These are phyloP conservation scores for Coilia nasus DNA, from an alignment of 2,797 vertebrate species.

Conservation along the genomic window DNA sequence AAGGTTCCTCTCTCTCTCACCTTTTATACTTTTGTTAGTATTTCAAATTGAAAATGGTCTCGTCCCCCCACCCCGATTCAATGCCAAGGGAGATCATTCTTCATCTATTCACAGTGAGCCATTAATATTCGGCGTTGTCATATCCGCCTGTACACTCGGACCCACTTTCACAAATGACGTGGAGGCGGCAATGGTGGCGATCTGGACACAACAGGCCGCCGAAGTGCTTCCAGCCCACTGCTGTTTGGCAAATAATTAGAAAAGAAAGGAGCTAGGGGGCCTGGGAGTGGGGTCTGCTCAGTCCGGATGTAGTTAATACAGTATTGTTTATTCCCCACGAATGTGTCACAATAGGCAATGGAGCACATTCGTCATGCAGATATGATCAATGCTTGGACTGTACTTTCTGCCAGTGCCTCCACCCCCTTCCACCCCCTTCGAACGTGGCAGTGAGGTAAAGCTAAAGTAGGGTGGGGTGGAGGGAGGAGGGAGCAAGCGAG, in stretches of 20 bases:
- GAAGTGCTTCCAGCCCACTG: slow-evolving; percentile 8
- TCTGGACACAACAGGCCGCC: slow-evolving; percentile 45
- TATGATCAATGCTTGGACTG: slow-evolving; percentile 65
- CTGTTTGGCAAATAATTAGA: slow-evolving; percentile 52
- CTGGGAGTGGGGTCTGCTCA: slow-evolving; percentile 22
- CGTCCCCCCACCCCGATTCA: slow-evolving; percentile 41
- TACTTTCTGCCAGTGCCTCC: slow-evolving; percentile 53
- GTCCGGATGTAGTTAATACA: slow-evolving; percentile 57
- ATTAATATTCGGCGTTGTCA: slow-evolving; percentile 59
- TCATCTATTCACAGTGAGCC: slow-evolving; percentile 43
- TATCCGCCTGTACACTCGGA: slow-evolving; percentile 41
- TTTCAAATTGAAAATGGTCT: slow-evolving; percentile 35
- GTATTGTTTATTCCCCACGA: slow-evolving; percentile 55
- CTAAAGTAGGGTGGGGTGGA: slow-evolving; percentile 48
- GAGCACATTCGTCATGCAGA: slow-evolving; percentile 69
- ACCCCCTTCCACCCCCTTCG: slow-evolving; percentile 1
- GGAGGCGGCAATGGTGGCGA: slow-evolving; percentile 22
- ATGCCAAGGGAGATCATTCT: slow-evolving; percentile 46
- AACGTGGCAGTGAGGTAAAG: slow-evolving; percentile 22
- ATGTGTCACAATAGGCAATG: slow-evolving; percentile 57
- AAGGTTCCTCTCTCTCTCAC: slow-evolving; percentile 26
- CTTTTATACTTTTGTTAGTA: slow-evolving; percentile 33
- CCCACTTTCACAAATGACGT: slow-evolving; percentile 43
- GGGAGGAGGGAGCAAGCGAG: not conserved
- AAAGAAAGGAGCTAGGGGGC: slow-evolving; percentile 34